Percentiles rank a stretch among this genome's conserved stretches.
phyloP scores from a whole-genome alignment of 2,888 invertebrate genomes.

The Acanthoscelides obtectus region DNA sequence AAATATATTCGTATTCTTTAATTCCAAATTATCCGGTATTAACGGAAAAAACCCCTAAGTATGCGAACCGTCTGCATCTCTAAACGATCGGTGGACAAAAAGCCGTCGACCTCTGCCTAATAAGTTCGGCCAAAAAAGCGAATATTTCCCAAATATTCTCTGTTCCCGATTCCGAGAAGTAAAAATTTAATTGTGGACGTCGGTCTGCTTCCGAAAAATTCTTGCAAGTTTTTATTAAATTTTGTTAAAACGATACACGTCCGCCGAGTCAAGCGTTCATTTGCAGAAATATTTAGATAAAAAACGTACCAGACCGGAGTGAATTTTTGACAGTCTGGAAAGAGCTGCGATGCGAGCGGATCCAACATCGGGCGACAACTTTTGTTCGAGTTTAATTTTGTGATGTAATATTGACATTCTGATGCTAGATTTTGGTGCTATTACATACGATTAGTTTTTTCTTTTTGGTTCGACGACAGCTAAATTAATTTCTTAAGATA shows the following conservation, averaged over 20 bases:
- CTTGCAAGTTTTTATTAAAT: conserved; percentile 39
- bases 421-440: not conserved
- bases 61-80: not conserved
- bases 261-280: conserved; percentile 32
- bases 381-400: conserved; percentile 14
- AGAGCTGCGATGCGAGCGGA: conserved; percentile 15
- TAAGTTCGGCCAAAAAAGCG: conserved; percentile 16
- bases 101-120: conserved; percentile 4
- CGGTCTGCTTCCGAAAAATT: conserved; percentile 31
- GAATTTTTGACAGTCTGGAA: conserved; percentile 36
- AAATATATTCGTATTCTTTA: not conserved
- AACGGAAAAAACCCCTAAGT: not conserved
- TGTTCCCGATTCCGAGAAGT: conserved; percentile 33
- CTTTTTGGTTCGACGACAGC: not conserved
- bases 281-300: conserved; percentile 41
- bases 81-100: not conserved
- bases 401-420: not conserved
- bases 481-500: not conserved
- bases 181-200: conserved; percentile 35
- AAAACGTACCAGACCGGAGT: conserved; percentile 35
- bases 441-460: not conserved
- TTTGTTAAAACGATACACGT: conserved; percentile 38
- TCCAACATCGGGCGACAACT: conserved; percentile 12
- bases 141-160: conserved; percentile 22
- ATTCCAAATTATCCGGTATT: not conserved